These are phyloP conservation scores for Fringilla coelebs DNA, from an alignment of 2,797 vertebrate genomes.

Conservation along the genomic window DNA sequence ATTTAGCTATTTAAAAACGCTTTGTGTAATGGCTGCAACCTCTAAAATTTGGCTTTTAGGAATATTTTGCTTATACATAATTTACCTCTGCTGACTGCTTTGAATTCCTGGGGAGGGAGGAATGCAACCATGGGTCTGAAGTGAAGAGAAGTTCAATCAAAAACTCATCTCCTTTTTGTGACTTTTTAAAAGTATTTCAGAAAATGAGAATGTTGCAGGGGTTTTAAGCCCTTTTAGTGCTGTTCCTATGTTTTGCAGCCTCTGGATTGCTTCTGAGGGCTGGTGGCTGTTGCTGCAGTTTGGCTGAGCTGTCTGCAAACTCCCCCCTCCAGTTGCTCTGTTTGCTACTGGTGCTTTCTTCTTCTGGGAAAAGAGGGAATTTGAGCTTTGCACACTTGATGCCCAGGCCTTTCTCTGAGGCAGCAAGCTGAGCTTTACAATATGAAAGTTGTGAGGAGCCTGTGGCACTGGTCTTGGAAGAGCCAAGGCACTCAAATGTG, in stretches of 20 bases:
- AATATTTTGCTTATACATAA: constrained; percentile 18
- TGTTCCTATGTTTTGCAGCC: neutral
- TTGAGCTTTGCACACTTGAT: neutral
- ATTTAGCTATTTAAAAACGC: neutral
- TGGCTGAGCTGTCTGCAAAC: neutral
- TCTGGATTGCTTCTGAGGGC: neutral
- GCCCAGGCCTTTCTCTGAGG: neutral
- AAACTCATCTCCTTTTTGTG: neutral
- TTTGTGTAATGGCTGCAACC: neutral
- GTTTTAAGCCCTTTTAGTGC: neutral
- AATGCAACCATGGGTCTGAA: neutral
- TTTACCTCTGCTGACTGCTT: constrained; percentile 4
- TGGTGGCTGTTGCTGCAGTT: neutral
- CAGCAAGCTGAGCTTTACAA: neutral
- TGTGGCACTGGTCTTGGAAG: neutral
- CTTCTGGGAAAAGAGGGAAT: neutral
- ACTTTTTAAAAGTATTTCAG: neutral
- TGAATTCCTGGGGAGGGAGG: constrained; percentile 11
- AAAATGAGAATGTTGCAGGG: neutral
- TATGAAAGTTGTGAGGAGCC: neutral
- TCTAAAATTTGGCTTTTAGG: constrained; percentile 11
- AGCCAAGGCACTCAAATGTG: accelerated
- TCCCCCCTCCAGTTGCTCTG: neutral
- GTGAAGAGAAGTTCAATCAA: neutral
- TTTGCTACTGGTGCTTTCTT: neutral